phyloP scores from a whole-genome alignment of 64 coral and sea anemone genomes.

The Exaiptasia diaphana region DNA sequence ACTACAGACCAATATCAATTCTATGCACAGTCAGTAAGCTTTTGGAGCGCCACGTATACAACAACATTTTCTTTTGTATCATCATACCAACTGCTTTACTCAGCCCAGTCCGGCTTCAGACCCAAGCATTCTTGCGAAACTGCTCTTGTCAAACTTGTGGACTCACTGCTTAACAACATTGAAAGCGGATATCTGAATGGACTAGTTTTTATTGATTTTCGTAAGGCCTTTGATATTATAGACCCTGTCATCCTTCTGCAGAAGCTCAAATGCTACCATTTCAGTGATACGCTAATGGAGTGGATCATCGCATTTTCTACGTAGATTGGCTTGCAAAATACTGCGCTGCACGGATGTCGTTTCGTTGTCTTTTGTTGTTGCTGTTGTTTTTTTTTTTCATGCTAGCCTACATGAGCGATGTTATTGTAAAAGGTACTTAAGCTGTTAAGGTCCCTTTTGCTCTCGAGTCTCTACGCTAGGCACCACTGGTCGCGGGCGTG shows the following conservation, averaged over 20 bases:
- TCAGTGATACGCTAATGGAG: background rate
- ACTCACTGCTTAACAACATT: background rate
- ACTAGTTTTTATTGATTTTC: background rate
- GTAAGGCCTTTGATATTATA: conserved; percentile 1
- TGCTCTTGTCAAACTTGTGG: background rate
- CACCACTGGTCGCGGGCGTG: no score
- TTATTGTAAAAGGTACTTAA: no score
- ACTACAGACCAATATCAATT: conserved; percentile 13
- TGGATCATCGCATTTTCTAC: no score
- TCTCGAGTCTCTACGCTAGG: no score
- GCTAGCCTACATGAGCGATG: no score
- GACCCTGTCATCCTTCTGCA: background rate
- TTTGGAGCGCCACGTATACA: background rate
- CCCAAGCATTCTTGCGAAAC: conserved; percentile 7
- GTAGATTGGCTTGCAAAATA: no score
- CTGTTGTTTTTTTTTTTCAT: no score
- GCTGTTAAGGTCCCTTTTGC: no score
- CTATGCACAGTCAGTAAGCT: background rate
- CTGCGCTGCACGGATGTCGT: no score
- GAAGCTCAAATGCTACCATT: background rate
- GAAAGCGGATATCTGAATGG: background rate
- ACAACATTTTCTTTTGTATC: background rate
- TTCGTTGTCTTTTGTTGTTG: no score
- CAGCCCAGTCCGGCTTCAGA: background rate
- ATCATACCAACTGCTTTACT: background rate